Conservation (phyloP, 2,797 vertebrate species). For the Smutsia gigantea region DNA sequence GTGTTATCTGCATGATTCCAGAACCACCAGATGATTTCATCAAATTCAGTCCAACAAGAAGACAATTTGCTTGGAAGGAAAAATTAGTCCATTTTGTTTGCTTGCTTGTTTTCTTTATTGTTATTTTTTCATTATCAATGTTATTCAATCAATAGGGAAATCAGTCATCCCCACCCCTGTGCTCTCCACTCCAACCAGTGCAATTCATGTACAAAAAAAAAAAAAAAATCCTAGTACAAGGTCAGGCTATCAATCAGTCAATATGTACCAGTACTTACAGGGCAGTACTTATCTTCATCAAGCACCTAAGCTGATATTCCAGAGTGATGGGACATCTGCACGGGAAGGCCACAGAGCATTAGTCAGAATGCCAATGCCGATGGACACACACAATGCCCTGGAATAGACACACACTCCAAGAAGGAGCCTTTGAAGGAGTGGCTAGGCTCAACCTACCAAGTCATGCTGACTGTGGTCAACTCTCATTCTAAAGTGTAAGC, state of each 20-base stretch:
- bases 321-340: neutral
- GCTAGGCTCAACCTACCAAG: neutral
- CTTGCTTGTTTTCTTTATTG: neutral
- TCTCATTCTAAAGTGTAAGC: neutral
- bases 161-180: neutral
- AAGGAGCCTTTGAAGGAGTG: neutral
- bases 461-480: neutral
- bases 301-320: neutral
- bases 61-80: slow-evolving; percentile 52
- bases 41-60: slow-evolving; percentile 60
- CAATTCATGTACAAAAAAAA: neutral
- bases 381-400: neutral
- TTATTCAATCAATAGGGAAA: slow-evolving; percentile 32
- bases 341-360: neutral
- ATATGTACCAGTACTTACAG: neutral
- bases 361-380: neutral
- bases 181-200: neutral
- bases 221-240: neutral
- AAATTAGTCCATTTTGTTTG: slow-evolving; percentile 48
- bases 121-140: neutral
- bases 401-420: neutral
- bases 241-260: neutral
- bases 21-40: slow-evolving; percentile 59
- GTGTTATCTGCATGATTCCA: slow-evolving; percentile 38
- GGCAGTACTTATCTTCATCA: neutral